A percentile compares a stretch with the other conserved stretches of the same genome.
Evolutionary conservation across 1,140 invertebrate species (phyloP).

Genomic region (Stenopsyche tienmushanensis): DNA sequence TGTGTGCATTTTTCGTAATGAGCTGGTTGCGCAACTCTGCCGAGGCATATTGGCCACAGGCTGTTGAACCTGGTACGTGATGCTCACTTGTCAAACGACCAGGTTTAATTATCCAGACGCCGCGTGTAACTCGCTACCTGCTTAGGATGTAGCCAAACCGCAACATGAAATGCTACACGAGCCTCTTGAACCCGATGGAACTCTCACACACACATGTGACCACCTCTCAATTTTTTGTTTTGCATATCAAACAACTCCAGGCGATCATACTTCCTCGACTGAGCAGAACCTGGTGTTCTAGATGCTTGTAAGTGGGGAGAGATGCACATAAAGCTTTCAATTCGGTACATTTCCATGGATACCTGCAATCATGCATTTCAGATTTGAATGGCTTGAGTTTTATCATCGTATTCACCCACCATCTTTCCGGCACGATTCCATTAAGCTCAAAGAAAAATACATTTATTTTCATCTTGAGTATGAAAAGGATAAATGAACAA

Average conservation of each 20-base stretch:
- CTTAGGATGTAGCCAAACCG: not conserved
- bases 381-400: too few relatives aligned
- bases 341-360: too few relatives aligned
- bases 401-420: too few relatives aligned
- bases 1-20: not conserved
- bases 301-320: too few relatives aligned
- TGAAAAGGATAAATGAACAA: too few relatives aligned
- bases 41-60: not conserved
- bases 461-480: too few relatives aligned
- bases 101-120: conserved; percentile 15
- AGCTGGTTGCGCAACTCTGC: not conserved
- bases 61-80: conserved; percentile 24
- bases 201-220: not conserved
- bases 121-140: conserved; percentile 15
- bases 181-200: not conserved
- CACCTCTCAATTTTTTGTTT: not conserved
- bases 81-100: conserved; percentile 21
- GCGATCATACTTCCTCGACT: not conserved
- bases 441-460: too few relatives aligned
- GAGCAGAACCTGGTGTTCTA: too few relatives aligned
- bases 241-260: not conserved
- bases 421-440: too few relatives aligned
- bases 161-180: not conserved
- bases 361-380: too few relatives aligned
- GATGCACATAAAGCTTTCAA: too few relatives aligned